Evolutionary conservation across 2,113 vertebrate genomes (phyloP), one percentile per base, ranked within the genome.

Genomic region (Malurus elegans): DNA sequence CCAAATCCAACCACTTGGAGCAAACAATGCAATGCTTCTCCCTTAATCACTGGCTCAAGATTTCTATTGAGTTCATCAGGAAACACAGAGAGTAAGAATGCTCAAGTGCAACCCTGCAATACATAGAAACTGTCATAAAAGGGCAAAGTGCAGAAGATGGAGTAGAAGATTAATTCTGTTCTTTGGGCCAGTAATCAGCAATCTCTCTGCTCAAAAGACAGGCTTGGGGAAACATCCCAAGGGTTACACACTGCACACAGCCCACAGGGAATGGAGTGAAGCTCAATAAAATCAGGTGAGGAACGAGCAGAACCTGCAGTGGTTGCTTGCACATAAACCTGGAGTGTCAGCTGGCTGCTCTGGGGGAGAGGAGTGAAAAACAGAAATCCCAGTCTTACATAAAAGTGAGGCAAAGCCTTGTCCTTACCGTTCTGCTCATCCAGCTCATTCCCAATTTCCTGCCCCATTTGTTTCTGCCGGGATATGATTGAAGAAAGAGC

Each of bases 391-490:
- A 61, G 23, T 4, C 19, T 38, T 11, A 18, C 6, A 50, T 3
- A 18, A 31, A 72, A 57, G 60, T 24, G 31, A 94, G 32, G 56
- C 12, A 45, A 8, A 80, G 5, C 10, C 50, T 24, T 4, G 14
- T 87, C 88, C 98, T 98, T 98, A 99, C 99, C 99, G 1, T 99
- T 99, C 57, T 99, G 99, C 75, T 99, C 99, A 16, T 99, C 99
- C 96, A 99, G 97, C 82, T 99, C 99, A 11, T 99, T 99, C 81
- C 99, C 99, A 56, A 99, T 99, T 66, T 99, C 99, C 94, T 98
- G 99, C 31, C 99, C 99, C 99, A 99, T 99, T 54, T 98, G 98
- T 90, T 99, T 99, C 91, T 99, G 99, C 56, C 99, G 95, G 91
- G 98, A 98, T 94, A 99, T 98, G 96, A 99, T 98, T 6, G 98